phyloP scores from a whole-genome alignment of 2,797 vertebrate genomes.

The Enteromius viviparus region DNA sequence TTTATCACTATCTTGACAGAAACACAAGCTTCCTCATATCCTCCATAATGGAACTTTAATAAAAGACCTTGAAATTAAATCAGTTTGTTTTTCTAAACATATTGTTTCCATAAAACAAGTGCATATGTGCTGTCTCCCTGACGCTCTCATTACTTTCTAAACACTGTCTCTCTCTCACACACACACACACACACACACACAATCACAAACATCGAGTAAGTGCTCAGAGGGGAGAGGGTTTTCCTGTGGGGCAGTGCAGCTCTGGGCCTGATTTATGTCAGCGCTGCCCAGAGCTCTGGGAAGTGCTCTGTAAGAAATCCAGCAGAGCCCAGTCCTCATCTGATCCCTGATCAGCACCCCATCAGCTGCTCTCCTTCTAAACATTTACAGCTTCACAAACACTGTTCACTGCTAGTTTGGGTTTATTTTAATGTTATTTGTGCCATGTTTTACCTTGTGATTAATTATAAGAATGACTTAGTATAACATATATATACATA shows the following conservation, averaged over 20 bases:
- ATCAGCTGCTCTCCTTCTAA: constrained; percentile 30
- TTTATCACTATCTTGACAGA: not conserved
- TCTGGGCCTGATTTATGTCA: constrained; percentile 69
- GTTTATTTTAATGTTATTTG: not conserved
- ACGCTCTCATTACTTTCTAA: constrained; percentile 43
- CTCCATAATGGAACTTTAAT: too few species aligned
- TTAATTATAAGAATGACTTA: not conserved
- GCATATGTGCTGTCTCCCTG: not conserved
- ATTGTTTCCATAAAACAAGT: constrained; percentile 27
- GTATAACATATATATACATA: not conserved
- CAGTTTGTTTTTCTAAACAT: not conserved
- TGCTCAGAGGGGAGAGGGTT: constrained; percentile 32
- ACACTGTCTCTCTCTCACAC: not conserved
- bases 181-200: constrained; percentile 3
- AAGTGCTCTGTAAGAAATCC: constrained; percentile 68
- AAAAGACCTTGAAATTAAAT: not conserved
- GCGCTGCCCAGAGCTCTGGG: constrained; percentile 43
- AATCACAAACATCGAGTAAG: constrained; percentile 4
- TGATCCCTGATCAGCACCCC: constrained; percentile 56
- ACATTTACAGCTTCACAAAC: constrained; percentile 1
- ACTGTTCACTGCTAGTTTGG: not conserved
- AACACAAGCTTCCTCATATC: not conserved
- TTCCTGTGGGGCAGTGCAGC: constrained; percentile 40
- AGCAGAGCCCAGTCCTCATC: constrained; percentile 59
- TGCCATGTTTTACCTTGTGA: not conserved